Evolutionary conservation across 2,888 invertebrate species (phyloP).

Genomic region (Isoperla grammatica): DNA sequence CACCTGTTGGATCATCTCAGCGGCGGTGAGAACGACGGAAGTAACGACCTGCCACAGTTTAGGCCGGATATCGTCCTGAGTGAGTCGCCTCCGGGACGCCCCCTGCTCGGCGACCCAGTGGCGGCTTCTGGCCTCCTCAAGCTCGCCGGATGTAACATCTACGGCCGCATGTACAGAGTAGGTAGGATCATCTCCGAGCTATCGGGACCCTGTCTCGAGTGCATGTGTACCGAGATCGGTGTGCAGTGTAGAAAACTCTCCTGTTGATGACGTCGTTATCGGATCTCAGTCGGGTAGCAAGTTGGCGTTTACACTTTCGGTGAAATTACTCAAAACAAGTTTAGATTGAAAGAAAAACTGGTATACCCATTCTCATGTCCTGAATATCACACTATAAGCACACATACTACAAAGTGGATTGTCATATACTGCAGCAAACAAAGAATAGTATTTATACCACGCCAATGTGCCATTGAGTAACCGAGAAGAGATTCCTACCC

Average conservation of each 20-base stretch:
- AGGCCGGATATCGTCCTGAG: not conserved
- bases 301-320: no score
- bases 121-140: constrained; percentile 53
- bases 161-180: constrained; percentile 81
- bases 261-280: constrained; percentile 45
- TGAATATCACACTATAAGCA: no score
- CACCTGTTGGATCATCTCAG: not conserved
- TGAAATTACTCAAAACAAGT: no score
- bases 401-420: no score
- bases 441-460: no score
- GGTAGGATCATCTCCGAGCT: constrained; percentile 76
- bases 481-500: no score
- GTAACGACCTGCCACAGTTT: constrained; percentile 25
- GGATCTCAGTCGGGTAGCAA: no score
- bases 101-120: constrained; percentile 30
- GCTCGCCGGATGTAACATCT: constrained; percentile 83
- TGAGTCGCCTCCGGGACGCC: constrained; percentile 10
- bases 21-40: constrained; percentile 23
- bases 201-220: constrained; percentile 74
- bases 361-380: no score
- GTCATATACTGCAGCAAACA: no score
- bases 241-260: constrained; percentile 70
- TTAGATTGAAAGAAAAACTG: no score
- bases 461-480: no score
- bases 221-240: constrained; percentile 80